Conservation (phyloP, 2,113 vertebrate species). For the Mustelus asterias region DNA sequence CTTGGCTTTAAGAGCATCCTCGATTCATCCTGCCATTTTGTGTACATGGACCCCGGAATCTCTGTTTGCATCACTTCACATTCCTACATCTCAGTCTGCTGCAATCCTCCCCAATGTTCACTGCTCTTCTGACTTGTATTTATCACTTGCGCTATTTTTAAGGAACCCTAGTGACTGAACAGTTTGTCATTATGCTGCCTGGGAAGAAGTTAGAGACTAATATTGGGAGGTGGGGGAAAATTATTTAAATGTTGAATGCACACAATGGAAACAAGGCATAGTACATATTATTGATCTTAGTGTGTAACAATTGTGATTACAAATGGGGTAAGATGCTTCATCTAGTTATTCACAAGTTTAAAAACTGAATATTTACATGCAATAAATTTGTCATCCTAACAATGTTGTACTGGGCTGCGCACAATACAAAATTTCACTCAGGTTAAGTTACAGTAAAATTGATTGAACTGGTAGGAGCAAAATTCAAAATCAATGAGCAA, state of each 20-base stretch:
- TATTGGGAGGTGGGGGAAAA: neutral
- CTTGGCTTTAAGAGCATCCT: neutral
- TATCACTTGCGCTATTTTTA: neutral
- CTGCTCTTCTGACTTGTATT: neutral
- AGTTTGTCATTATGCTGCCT: neutral
- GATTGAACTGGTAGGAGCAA: neutral
- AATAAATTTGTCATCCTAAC: no score
- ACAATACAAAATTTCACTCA: no score
- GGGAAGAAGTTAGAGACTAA: neutral
- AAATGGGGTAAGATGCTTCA: neutral
- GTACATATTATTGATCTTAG: neutral
- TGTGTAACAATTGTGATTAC: neutral
- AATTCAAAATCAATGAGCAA: neutral
- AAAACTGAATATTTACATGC: neutral
- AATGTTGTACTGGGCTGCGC: no score
- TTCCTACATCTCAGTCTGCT: neutral
- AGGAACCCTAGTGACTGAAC: neutral
- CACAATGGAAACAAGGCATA: neutral
- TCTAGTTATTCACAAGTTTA: neutral
- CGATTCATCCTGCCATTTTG: neutral
- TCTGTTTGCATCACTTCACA: neutral
- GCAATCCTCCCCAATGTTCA: neutral
- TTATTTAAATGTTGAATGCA: neutral
- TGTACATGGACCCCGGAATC: neutral
- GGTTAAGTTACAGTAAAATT: no score